Conservation (phyloP, 1,140 invertebrate genomes). For the Leptinotarsa undecemlineata region DNA sequence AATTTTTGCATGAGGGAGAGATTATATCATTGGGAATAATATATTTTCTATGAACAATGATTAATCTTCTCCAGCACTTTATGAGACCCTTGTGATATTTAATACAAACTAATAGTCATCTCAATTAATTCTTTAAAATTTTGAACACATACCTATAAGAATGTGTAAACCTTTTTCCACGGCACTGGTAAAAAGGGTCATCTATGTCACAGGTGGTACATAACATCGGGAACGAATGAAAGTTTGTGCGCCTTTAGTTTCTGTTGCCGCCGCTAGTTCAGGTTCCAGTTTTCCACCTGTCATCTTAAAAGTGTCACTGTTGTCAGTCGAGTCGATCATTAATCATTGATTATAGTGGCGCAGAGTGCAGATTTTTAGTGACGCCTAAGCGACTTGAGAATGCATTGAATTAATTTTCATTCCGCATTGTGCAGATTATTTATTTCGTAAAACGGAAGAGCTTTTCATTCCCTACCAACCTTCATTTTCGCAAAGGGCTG, state of each 20-base stretch:
- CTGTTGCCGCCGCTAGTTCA: neutral
- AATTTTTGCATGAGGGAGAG: too few relatives aligned
- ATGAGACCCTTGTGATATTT: too few relatives aligned
- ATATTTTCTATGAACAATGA: too few relatives aligned
- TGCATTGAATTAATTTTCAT: conserved; percentile 31
- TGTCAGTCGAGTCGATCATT: conserved; percentile 39
- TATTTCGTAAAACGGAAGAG: neutral
- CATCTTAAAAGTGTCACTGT: conserved; percentile 38
- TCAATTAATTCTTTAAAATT: too few relatives aligned
- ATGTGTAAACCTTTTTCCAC: neutral
- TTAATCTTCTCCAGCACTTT: too few relatives aligned
- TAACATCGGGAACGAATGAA: neutral
- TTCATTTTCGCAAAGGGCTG: conserved; percentile 39
- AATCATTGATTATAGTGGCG: conserved; percentile 46
- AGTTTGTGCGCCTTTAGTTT: conserved; percentile 4
- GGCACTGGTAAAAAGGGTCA: neutral
- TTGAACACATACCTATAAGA: too few relatives aligned
- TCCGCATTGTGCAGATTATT: neutral
- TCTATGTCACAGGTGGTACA: neutral
- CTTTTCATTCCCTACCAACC: conserved; percentile 9
- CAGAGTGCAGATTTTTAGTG: conserved; percentile 28
- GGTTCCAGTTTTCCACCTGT: conserved; percentile 41
- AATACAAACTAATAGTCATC: too few relatives aligned
- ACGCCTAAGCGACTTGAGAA: conserved; percentile 29
- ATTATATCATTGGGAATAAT: too few relatives aligned